Evolutionary conservation across 2,113 vertebrate species (phyloP).

Genomic region (Acinonyx jubatus): DNA sequence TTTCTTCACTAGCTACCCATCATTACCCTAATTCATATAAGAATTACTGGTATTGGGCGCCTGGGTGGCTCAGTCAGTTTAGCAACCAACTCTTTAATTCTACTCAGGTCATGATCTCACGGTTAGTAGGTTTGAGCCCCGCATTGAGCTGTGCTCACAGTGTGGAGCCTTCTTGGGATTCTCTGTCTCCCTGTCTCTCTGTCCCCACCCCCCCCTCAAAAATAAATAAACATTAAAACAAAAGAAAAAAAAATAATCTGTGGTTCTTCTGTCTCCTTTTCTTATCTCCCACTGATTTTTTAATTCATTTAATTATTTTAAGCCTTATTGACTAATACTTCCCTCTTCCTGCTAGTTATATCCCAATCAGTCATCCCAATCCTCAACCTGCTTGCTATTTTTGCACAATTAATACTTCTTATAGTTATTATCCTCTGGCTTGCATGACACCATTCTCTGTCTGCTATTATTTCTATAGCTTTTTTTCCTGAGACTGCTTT

Average conservation of each 20-base stretch:
- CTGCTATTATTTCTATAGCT: neutral
- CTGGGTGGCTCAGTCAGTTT: too few species aligned
- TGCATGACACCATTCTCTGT: neutral
- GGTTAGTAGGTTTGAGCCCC: too few species aligned
- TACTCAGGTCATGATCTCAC: too few species aligned
- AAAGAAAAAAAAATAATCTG: neutral
- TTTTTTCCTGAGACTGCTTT: neutral
- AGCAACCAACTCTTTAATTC: too few species aligned
- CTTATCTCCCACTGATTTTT: neutral
- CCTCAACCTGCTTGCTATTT: neutral
- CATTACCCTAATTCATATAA: neutral
- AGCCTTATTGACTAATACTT: too few species aligned
- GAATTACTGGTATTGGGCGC: neutral
- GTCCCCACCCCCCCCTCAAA: too few species aligned
- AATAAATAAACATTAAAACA: too few species aligned
- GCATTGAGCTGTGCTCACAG: too few species aligned
- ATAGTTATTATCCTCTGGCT: neutral
- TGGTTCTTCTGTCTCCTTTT: neutral
- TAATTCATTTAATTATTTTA: neutral
- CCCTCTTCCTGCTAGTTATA: neutral
- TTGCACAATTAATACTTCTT: neutral
- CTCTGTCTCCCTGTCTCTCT: too few species aligned
- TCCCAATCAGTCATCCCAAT: neutral
- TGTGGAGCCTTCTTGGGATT: too few species aligned
- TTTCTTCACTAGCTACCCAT: neutral